Conservation (phyloP, 2,113 vertebrate species). For the Camelus bactrianus region DNA sequence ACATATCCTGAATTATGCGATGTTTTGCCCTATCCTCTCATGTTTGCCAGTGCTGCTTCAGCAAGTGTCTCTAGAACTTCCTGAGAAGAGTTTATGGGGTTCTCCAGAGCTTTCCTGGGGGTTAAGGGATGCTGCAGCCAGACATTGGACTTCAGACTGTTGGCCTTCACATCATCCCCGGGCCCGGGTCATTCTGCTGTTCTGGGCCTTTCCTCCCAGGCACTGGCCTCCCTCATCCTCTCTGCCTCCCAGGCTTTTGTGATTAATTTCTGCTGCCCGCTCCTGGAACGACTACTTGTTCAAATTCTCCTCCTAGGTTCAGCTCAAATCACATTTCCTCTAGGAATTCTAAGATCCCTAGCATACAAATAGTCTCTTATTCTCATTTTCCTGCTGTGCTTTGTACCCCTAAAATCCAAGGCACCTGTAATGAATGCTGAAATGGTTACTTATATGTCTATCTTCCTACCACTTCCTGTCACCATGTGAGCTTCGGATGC, state of each 20-base stretch:
- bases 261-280: background rate
- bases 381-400: background rate
- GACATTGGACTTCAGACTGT: accelerated
- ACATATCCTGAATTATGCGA: background rate
- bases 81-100: too few relatives aligned
- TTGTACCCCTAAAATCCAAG: background rate
- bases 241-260: background rate
- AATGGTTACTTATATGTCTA: background rate
- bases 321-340: background rate
- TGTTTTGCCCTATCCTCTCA: background rate
- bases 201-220: background rate
- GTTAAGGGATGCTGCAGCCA: too few relatives aligned
- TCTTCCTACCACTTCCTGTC: background rate
- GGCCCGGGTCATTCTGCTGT: too few relatives aligned
- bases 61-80: background rate
- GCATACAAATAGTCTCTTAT: background rate
- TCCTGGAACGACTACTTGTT: background rate
- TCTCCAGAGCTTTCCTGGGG: background rate
- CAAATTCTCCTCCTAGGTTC: background rate
- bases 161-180: too few relatives aligned
- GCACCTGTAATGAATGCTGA: background rate
- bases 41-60: background rate
- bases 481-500: background rate
- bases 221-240: background rate
- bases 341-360: background rate